These are phyloP conservation scores for Gymnocypris eckloni DNA, from an alignment of 2,797 vertebrate genomes.

Conservation along the genomic window DNA sequence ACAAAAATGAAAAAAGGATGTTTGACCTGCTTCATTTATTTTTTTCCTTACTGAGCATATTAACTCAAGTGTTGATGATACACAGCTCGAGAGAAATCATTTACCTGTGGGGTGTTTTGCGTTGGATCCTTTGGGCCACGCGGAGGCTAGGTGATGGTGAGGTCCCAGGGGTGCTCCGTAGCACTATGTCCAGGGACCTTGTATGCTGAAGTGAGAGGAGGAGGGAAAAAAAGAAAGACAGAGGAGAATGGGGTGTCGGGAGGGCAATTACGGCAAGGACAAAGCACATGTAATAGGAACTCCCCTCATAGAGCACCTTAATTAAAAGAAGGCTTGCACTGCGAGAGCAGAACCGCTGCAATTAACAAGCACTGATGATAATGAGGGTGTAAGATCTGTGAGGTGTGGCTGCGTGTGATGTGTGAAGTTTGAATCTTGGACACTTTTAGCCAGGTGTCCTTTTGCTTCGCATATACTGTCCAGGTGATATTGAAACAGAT, in stretches of 20 bases:
- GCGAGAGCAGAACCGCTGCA: slow-evolving; percentile 67
- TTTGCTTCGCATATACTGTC: neutral
- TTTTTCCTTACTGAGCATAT: neutral
- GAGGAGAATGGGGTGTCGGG: slow-evolving; percentile 72
- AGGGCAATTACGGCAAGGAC: slow-evolving; percentile 80
- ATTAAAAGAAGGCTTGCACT: slow-evolving; percentile 71
- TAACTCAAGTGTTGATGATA: slow-evolving; percentile 12
- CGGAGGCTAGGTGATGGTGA: slow-evolving; percentile 17
- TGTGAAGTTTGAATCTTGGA: slow-evolving; percentile 34
- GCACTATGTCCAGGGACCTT: slow-evolving; percentile 44
- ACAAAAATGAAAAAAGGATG: slow-evolving; percentile 9
- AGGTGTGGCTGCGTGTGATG: slow-evolving; percentile 47
- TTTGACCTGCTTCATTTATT: neutral
- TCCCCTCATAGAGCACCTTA: slow-evolving; percentile 73
- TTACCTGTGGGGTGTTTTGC: slow-evolving; percentile 19
- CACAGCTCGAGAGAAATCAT: slow-evolving; percentile 29
- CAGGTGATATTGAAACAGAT: neutral
- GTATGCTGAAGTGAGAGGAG: slow-evolving; percentile 21
- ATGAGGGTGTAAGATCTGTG: slow-evolving; percentile 60
- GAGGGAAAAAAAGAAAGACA: slow-evolving; percentile 36
- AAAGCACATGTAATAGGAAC: slow-evolving; percentile 77
- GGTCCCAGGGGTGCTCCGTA: slow-evolving; percentile 16
- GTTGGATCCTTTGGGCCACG: slow-evolving; percentile 29
- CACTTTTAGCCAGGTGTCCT: neutral
- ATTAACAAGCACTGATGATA: slow-evolving; percentile 66